Evolutionary conservation across 2,888 invertebrate genomes (phyloP), one percentile per base, ranked within the genome.

Genomic region (Chymomyza fuscimana): DNA sequence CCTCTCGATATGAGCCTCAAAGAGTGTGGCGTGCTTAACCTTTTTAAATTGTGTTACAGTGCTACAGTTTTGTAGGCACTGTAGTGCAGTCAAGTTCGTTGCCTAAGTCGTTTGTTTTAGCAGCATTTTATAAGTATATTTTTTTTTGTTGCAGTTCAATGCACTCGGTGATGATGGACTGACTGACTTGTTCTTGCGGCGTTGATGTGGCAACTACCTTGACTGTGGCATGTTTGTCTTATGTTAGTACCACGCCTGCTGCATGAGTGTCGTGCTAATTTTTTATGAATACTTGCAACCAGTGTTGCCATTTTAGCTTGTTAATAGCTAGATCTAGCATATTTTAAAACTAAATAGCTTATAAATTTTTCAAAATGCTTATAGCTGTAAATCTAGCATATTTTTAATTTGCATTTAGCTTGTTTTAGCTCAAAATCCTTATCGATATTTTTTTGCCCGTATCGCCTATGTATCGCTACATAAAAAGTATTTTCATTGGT

Each of bases 1-100:
- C 68, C 9, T 56, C 9, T 16, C 5, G 56, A 56, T 56, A 56
- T 46, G 59, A 19, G 84, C 74, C 4, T 10, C 40, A 12, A 46
- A 7, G 12, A 46, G 10, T 12, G 12, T 46, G 85, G 76, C 82
- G 73, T 82, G 83, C 82, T 80, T 80, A 87, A 85, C 81, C 85
- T 86, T 84, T 83, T 84, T 82, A 82, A 82, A 78, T 75, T 84
- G 74, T 82, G 70, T 74, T 78, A 76, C 36, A 77, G 73, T 82
- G 73, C 73, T 78, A 76, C 40, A 77, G 75, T 82, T 82, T 77
- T 10, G 58, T 32, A 16, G 15, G 22, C 19, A 7, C 2, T 32
- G 64, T 5, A 63, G 22, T 54, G 56, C 70, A 65, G 74, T 78
- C 81, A 64, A 80, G 86, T 86, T 86, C 63, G 86, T 81, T 79